These are phyloP conservation scores for Agraylea sexmaculata DNA, from an alignment of 1,140 invertebrate species.

Conservation along the genomic window DNA sequence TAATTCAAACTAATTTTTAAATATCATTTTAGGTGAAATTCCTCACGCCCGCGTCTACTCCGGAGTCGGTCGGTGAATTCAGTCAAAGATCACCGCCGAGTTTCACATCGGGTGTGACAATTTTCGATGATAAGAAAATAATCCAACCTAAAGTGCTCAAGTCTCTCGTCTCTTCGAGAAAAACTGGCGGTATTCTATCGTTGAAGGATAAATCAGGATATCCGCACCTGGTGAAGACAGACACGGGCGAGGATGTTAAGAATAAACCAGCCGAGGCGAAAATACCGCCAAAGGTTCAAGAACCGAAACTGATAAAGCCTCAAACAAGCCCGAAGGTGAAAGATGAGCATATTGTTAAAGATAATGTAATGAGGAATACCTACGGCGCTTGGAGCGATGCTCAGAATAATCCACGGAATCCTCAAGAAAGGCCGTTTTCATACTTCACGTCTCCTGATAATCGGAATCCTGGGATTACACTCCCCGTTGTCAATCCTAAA, in stretches of 20 bases:
- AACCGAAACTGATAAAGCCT: constrained; percentile 9
- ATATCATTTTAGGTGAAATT: constrained; percentile 42
- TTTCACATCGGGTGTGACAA: constrained; percentile 13
- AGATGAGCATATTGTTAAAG: background rate
- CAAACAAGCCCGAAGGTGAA: constrained; percentile 1
- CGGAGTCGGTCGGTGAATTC: constrained; percentile 29
- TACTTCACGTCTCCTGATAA: constrained; percentile 13
- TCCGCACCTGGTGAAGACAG: constrained; percentile 35
- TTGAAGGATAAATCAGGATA: constrained; percentile 40
- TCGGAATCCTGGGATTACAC: constrained; percentile 24
- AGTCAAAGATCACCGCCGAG: constrained; percentile 18
- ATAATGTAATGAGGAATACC: background rate
- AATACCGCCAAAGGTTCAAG: constrained; percentile 27
- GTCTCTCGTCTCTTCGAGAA: constrained; percentile 32
- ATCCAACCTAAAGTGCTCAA: constrained; percentile 36
- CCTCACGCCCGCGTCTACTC: constrained; percentile 42
- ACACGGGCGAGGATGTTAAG: constrained; percentile 22
- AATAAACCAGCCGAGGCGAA: constrained; percentile 25
- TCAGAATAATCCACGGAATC: background rate
- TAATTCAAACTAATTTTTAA: constrained; percentile 1
- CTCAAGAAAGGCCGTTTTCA: constrained; percentile 9
- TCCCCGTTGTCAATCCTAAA: constrained; percentile 39
- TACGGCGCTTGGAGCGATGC: constrained; percentile 15
- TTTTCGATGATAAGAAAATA: constrained; percentile 30
- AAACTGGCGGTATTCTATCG: constrained; percentile 38